These are phyloP conservation scores for Rallus limicola DNA, from an alignment of 2,113 vertebrate genomes.

Conservation along the genomic window DNA sequence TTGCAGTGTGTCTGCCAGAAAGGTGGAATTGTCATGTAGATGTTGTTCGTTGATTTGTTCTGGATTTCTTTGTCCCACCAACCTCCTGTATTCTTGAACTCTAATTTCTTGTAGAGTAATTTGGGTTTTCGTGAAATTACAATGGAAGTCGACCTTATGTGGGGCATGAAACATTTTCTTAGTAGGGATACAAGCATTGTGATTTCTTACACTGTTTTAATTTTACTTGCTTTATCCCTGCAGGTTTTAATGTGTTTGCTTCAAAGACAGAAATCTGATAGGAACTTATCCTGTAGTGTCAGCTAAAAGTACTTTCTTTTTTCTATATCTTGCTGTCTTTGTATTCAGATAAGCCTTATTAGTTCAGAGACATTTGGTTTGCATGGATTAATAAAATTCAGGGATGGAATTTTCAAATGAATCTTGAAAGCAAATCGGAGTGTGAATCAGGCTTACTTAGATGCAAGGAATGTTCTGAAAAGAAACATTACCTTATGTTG, in stretches of 20 bases:
- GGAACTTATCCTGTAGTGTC: constrained; percentile 1
- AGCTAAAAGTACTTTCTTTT: constrained; percentile 27
- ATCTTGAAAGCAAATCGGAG: constrained; percentile 21
- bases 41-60: background rate
- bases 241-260: background rate
- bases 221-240: background rate
- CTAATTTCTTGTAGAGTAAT: background rate
- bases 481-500: constrained; percentile 26
- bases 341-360: constrained; percentile 46
- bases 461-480: background rate
- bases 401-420: constrained; percentile 10
- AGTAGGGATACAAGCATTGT: background rate
- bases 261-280: background rate
- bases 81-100: background rate
- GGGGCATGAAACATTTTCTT: background rate
- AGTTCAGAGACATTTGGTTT: constrained; percentile 39
- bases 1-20: background rate
- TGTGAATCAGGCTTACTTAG: background rate
- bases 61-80: background rate
- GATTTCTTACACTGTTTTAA: constrained; percentile 12
- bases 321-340: constrained; percentile 34
- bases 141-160: background rate
- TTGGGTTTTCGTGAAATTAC: background rate
- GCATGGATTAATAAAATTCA: constrained; percentile 34
- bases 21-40: background rate